Evolutionary conservation across 2,888 invertebrate genomes (phyloP), one percentile per base, ranked within the genome.

Genomic region (Portevinia maculata): DNA sequence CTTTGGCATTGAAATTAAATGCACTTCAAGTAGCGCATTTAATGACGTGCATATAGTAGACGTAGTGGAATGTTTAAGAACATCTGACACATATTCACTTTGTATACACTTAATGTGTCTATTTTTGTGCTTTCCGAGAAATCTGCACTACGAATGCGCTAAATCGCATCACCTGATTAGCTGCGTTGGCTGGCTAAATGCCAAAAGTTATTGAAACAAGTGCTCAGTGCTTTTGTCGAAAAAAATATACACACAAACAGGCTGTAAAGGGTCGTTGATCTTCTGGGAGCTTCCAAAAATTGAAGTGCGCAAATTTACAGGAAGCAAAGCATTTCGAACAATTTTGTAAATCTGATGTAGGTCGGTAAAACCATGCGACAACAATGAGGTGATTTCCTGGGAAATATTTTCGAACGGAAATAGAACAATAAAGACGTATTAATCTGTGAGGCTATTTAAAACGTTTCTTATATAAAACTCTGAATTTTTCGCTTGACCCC

Each of bases 201-300:
- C 78, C 78, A 78, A 50, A 5, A 64, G 50, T 28, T 76, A 28
- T 76, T 60, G 69, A 64, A 55, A 57, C 48, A 70, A 30, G n/a
- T 57, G 57, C 37, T 44, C 19, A 55, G 48, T 55, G 70, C 62
- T 15, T 15, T 13, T 39, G 24, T 24, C 24, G 24, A n/a, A n/a
- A n/a, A n/a, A n/a, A n/a, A n/a, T n/a, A n/a, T n/a, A n/a, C n/a
- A n/a, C n/a, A n/a, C 24, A 2, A 24, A 24, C 24, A 24, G 24
- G 64, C 34, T 70, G 55, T 17, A 50, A 64, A 71, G 64, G 71
- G 71, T 78, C 78, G 52, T 71, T 78, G 78, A 78, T 78, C 78
- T 78, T 15, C 13, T 15, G 39, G 15, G 39, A 39, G 39, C 39
- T 39, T 39, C 34, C 15, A 6, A 39, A 39, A 15, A 13, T 15